Evolutionary conservation across 2,113 vertebrate species (phyloP).

Genomic region (Pelvicachromis taeniatus): DNA sequence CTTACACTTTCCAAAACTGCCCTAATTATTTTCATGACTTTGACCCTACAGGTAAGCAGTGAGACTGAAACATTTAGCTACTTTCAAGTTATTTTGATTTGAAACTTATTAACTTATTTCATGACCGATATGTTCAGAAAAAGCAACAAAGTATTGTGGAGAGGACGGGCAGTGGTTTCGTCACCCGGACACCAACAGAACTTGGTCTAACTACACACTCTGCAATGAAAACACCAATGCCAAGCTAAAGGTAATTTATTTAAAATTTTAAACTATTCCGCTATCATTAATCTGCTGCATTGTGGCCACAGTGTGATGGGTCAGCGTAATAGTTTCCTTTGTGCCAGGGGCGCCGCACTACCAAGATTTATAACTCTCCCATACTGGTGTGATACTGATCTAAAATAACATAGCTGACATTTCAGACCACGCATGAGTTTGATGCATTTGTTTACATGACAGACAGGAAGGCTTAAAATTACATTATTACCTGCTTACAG

Average conservation of each 20-base stretch:
- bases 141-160: constrained; percentile 88
- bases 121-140: constrained; percentile 74
- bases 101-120: neutral
- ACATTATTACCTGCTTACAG: neutral
- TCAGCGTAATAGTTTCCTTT: neutral
- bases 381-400: neutral
- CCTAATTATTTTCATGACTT: constrained; percentile 93
- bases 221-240: constrained; percentile 88
- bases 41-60: constrained; percentile 82
- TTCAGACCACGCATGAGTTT: neutral
- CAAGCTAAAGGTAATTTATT: constrained; percentile 81
- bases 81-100: neutral
- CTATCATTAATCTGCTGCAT: neutral
- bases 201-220: constrained; percentile 94
- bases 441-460: neutral
- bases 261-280: neutral
- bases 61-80: neutral
- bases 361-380: neutral
- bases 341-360: neutral
- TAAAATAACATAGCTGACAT: neutral
- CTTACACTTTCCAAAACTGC: constrained; percentile 71
- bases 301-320: neutral
- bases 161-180: constrained; percentile 90
- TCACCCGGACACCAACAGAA: constrained; percentile 91
- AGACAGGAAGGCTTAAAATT: neutral